Evolutionary conservation across 2,113 vertebrate species (phyloP), one percentile per base, ranked within the genome.

Genomic region (Ammospiza nelsoni): DNA sequence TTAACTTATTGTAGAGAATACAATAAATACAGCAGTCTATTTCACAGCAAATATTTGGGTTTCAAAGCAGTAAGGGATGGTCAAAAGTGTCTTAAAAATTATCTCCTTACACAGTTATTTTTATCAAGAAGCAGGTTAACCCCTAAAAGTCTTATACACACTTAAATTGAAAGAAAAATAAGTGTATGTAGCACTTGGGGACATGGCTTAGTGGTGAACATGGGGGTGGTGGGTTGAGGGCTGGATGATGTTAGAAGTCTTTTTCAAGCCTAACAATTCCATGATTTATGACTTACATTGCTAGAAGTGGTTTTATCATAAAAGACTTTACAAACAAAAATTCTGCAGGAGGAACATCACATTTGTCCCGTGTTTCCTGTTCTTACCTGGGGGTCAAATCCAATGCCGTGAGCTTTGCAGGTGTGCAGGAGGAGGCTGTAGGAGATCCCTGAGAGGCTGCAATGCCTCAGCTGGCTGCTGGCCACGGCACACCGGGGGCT

Each of bases 321-420:
- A 21, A 57, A 52, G 12, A 63, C 39, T 48, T 71, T 9, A 35
- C 33, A 21, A 3, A 29, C 3, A 28, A 24, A 68, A 67, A 37
- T 29, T 5, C 63, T 37, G 48, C 61, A 44, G 59, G 62, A 44
- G 0, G 2, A 78, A 7, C 10, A 63, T 7, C 20, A 2, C 3
- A 0, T 23, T 78, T 71, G 59, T 9, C 52, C 51, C 41, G 15
- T 52, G 52, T 44, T 55, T 24, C 35, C 54, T 1, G 0, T 57
- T 82, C 95, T 8, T 98, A 99, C 99, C 99, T 98, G 98, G 28
- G 97, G 93, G 96, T 99, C 97, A 89, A 98, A 99, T 79, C 98
- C 98, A 29, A 99, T 97, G 35, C 98, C 98, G 4, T 90, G 98
- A 76, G 97, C 98, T 88, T 98, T 97, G 92, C 99, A 99, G 55